Percentiles rank a stretch among this genome's conserved stretches.
Evolutionary conservation across 1,140 invertebrate genomes (phyloP).

Genomic region (Lineus longissimus): DNA sequence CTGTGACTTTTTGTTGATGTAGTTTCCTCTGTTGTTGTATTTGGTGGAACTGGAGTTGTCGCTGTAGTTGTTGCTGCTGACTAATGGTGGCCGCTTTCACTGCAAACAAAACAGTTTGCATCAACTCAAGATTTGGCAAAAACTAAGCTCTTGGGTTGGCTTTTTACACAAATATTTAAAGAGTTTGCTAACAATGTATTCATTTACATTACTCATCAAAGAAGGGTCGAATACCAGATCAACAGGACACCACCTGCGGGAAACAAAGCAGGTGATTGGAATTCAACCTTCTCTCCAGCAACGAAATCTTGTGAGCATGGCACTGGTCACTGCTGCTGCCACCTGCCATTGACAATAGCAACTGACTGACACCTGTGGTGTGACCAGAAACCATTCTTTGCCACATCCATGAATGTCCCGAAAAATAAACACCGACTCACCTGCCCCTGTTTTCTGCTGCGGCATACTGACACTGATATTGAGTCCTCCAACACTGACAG

Average conservation of each 20-base stretch:
- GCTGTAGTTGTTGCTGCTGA: not conserved
- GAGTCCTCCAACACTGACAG: conserved; percentile 16
- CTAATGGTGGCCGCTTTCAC: not conserved
- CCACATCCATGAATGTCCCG: too few relatives aligned
- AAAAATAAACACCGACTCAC: too few relatives aligned
- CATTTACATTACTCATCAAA: too few relatives aligned
- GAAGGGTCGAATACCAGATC: not conserved
- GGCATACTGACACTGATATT: conserved; percentile 30
- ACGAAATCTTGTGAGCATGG: too few relatives aligned
- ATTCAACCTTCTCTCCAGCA: too few relatives aligned
- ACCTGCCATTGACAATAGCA: too few relatives aligned
- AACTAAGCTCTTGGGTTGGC: not conserved
- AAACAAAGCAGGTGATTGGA: not conserved
- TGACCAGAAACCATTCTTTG: too few relatives aligned
- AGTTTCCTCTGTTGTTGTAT: not conserved
- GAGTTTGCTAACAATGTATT: too few relatives aligned
- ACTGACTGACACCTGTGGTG: too few relatives aligned
- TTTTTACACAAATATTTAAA: not conserved
- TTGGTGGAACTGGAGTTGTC: conserved; percentile 55
- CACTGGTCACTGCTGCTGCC: too few relatives aligned
- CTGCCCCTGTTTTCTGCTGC: conserved; percentile 22
- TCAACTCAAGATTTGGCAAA: not conserved
- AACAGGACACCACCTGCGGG: not conserved
- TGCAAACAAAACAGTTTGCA: not conserved
- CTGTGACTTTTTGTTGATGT: conserved; percentile 2